Base-by-base conservation (phyloP, 2,888 invertebrate species). In the Actias luna region DNA sequence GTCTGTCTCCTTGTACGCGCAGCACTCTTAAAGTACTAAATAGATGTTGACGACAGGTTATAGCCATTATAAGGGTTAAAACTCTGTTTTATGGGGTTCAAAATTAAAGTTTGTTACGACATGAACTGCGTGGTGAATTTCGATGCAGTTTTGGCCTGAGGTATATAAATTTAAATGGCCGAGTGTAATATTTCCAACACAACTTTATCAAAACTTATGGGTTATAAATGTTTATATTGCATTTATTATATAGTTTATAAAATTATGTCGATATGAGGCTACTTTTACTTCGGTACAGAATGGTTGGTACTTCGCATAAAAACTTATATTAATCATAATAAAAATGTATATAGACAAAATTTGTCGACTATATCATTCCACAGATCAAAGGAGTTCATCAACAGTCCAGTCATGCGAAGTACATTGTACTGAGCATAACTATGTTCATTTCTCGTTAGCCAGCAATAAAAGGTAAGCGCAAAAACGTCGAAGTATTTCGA, bases 401-500 rank as follows among this genome's bases (percentile, higher is more conserved):
- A 22, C 46, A 50, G 35, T 61, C 60, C 64, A 70, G 66, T 70
- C 70, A 73, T 74, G 70, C 71, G 63, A 71, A 69, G 62, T 67
- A 67, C 69, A 69, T 69, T 71, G 75, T 76, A 76, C 70, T 67
- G 72, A 72, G 77, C 72, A 76, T 79, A 76, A 74, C 76, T 77
- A 78, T 77, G 78, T 78, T 72, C 74, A 79, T 78, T 77, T 77
- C 77, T 80, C 79, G 80, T 80, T 80, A 82, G 80, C 74, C 79
- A 76, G 79, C 83, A 88, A 85, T 85, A 88, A 88, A 83, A 83
- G 78, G 78, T 75, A 77, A 78, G 75, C 78, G 79, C 82, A 84
- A 84, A 85, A 85, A 82, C 82, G 79, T 79, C 79, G 77, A 76
- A 80, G 83, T 84, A 87, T 86, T 85, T 83, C 84, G 84, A 84